Evolutionary conservation across 2,888 invertebrate genomes (phyloP).

Genomic region (Isoperla grammatica): DNA sequence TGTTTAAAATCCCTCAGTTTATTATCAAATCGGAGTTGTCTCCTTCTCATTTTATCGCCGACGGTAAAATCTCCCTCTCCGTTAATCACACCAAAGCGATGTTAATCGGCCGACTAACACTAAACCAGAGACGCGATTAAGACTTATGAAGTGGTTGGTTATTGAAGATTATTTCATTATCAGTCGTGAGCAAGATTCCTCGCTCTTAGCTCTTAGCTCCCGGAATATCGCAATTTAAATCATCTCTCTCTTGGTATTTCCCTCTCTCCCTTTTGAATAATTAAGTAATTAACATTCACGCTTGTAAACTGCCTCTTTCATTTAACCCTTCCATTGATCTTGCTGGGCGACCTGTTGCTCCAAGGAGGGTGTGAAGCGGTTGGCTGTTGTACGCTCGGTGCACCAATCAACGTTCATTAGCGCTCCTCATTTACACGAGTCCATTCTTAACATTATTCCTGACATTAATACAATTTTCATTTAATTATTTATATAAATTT

Average conservation of each 20-base stretch:
- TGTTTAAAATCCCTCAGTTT: too few species aligned
- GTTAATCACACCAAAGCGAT: too few species aligned
- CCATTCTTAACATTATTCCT: too few species aligned
- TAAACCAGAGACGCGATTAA: neutral
- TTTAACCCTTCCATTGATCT: constrained; percentile 24
- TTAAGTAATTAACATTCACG: constrained; percentile 30
- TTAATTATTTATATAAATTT: too few species aligned
- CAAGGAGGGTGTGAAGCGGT: neutral
- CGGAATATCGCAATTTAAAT: constrained; percentile 21
- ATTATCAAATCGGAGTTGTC: too few species aligned
- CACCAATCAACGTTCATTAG: neutral
- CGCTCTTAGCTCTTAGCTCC: constrained; percentile 20
- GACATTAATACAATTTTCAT: too few species aligned
- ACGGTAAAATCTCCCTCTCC: too few species aligned
- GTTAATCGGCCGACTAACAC: neutral
- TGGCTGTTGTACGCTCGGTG: neutral
- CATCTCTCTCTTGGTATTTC: constrained; percentile 4
- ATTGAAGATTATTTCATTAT: constrained; percentile 26
- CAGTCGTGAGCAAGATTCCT: constrained; percentile 30
- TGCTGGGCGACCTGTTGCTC: constrained; percentile 21
- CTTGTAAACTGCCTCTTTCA: constrained; percentile 8
- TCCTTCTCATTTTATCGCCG: too few species aligned
- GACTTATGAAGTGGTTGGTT: neutral
- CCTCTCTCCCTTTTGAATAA: constrained; percentile 24
- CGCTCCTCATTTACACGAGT: too few species aligned